These are phyloP conservation scores for Prionailurus viverrinus DNA, from an alignment of 2,113 vertebrate species.

Conservation along the genomic window DNA sequence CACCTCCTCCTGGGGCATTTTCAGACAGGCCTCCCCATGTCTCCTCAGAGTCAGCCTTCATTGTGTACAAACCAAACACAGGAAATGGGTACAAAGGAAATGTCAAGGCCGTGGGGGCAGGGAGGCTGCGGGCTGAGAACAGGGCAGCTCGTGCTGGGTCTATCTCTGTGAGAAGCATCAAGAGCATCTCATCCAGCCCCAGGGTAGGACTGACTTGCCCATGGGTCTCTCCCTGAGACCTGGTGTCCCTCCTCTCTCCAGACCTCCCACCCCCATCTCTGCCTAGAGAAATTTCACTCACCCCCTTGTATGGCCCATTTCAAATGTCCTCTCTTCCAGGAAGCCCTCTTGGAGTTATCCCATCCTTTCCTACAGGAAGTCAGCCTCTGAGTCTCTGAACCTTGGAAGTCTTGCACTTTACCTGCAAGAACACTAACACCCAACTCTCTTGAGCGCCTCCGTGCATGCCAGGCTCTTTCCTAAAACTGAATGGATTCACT, in stretches of 20 bases:
- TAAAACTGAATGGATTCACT: neutral
- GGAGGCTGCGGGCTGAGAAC: neutral
- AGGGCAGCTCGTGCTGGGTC: neutral
- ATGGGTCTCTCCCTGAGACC: neutral
- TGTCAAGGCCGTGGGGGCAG: neutral
- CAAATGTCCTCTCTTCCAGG: neutral
- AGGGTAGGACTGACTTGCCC: neutral
- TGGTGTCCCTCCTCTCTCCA: neutral
- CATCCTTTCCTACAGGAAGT: neutral
- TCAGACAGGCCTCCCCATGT: neutral
- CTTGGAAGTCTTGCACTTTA: neutral
- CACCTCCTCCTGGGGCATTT: neutral
- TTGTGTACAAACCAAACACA: neutral
- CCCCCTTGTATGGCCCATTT: neutral
- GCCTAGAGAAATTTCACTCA: neutral
- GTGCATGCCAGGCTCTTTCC: neutral
- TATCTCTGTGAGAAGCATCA: neutral
- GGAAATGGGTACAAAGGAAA: constrained; percentile 49
- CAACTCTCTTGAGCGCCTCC: neutral
- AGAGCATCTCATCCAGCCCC: neutral
- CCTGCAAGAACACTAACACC: neutral
- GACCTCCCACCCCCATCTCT: neutral
- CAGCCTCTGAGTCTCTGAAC: neutral
- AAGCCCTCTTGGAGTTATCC: neutral
- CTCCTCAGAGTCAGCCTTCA: neutral